Evolutionary conservation across 2,113 vertebrate species (phyloP).

Genomic region (Xiphophorus maculatus): DNA sequence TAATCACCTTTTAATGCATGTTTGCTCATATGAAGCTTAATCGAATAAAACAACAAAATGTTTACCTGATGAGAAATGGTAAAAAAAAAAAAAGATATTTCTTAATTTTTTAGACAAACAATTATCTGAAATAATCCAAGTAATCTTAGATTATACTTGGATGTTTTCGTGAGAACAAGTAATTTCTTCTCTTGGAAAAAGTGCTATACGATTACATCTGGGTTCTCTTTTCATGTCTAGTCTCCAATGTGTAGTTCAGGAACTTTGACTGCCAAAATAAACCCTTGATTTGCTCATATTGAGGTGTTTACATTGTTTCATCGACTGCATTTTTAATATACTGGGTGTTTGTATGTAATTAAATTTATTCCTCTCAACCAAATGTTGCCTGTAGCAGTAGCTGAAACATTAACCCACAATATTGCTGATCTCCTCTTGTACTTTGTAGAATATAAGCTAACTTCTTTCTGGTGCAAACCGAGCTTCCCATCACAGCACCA

Average conservation of each 20-base stretch:
- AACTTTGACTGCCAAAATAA: neutral
- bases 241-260: slow-evolving; percentile 22
- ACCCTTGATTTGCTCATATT: neutral
- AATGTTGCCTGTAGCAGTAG: neutral
- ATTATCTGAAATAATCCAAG: no score
- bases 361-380: neutral
- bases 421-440: neutral
- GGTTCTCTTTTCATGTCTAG: no score
- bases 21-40: no score
- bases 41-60: no score
- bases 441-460: neutral
- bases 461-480: neutral
- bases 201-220: no score
- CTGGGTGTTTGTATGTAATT: neutral
- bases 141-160: no score
- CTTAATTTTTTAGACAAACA: no score
- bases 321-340: neutral
- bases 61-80: no score
- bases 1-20: no score
- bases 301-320: neutral
- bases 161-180: no score
- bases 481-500: neutral
- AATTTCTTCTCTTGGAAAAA: no score
- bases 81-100: no score
- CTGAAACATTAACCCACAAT: neutral